A percentile compares a stretch with the other conserved stretches of the same genome.
These are phyloP conservation scores for Gymnoscopelus braueri DNA, from an alignment of 2,797 vertebrate species.

Conservation along the genomic window DNA sequence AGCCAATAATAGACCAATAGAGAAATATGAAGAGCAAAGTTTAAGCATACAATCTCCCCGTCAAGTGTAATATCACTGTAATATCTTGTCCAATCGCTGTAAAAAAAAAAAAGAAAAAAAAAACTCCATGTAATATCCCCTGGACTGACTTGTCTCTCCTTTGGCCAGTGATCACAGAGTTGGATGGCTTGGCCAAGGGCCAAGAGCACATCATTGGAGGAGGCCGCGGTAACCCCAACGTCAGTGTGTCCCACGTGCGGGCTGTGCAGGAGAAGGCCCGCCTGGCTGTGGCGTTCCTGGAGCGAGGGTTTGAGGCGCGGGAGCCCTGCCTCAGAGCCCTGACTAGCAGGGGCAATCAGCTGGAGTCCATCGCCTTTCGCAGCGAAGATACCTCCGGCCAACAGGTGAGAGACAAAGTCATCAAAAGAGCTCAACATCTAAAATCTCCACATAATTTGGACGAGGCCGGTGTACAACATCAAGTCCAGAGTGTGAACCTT, in stretches of 20 bases:
- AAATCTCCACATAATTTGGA: too few relatives aligned
- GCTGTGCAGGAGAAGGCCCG: conserved; percentile 93
- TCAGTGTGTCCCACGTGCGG: conserved; percentile 84
- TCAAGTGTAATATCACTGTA: too few relatives aligned
- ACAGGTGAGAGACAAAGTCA: conserved; percentile 79
- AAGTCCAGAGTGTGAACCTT: too few relatives aligned
- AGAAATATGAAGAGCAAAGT: conserved; percentile 3
- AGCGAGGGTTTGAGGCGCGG: conserved; percentile 89
- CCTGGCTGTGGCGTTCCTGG: conserved; percentile 91
- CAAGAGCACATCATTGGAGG: conserved; percentile 82
- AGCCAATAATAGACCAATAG: too few relatives aligned
- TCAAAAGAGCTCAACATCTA: too few relatives aligned
- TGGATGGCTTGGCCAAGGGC: conserved; percentile 96
- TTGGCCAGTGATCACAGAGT: conserved; percentile 93
- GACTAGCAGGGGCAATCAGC: conserved; percentile 94
- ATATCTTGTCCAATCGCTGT: too few relatives aligned
- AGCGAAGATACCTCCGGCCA: conserved; percentile 97
- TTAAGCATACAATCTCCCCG: neutral
- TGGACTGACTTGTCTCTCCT: conserved; percentile 30
- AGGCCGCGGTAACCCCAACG: conserved; percentile 52
- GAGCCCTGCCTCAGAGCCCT: conserved; percentile 91
- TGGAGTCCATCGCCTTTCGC: conserved; percentile 97
- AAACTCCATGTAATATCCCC: too few relatives aligned
- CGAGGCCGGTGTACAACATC: too few relatives aligned
- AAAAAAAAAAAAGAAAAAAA: too few relatives aligned